Evolutionary conservation across 2,113 vertebrate species (phyloP), one percentile per base, ranked within the genome.

Genomic region (Colinus virginianus): DNA sequence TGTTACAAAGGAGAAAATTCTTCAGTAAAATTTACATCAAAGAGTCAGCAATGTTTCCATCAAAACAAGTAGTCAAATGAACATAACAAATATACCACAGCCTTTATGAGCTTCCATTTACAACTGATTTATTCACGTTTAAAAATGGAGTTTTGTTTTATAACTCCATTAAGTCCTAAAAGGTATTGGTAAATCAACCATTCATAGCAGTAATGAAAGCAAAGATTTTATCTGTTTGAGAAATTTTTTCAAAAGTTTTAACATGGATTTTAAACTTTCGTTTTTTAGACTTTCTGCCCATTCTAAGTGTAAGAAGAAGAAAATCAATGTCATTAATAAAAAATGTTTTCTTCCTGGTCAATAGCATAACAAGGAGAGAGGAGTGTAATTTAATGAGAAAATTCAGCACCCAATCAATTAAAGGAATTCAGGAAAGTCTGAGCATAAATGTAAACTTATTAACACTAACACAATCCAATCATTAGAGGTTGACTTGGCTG

Each of bases 71-170:
- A 74, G 91, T 75, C 61, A 74, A 84, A 53, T 62, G 74, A 90
- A 72, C 16, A 61, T 40, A 70, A 58, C 9, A 70, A 85, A 70
- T 38, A 63, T 26, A 91, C 55, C 84, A 75, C 89, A 91, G 40
- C 21, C 28, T 92, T 89, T 91, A 87, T 70, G n/a, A 93, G 8
- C 63, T 90, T 93, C 91, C 63, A 85, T 89, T 90, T 92, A 59
- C 8, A 80, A 46, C 25, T 93, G 68, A 94, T 93, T 95, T 94
- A 93, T 90, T 94, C 9, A 38, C 56, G 46, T 71, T 77, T 71
- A n/a, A 85, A 94, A 96, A 82, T 85, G 28, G 71, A 93, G 3
- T 77, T 92, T 79, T 6, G 1, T 7, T 20, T 40, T 83, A 30
- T 45, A 79, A 64, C 6, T 67, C 78, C 38, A 74, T 84, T 94